Base-by-base conservation (phyloP, 2,797 vertebrate genomes). In the Argyrosomus regius region DNA sequence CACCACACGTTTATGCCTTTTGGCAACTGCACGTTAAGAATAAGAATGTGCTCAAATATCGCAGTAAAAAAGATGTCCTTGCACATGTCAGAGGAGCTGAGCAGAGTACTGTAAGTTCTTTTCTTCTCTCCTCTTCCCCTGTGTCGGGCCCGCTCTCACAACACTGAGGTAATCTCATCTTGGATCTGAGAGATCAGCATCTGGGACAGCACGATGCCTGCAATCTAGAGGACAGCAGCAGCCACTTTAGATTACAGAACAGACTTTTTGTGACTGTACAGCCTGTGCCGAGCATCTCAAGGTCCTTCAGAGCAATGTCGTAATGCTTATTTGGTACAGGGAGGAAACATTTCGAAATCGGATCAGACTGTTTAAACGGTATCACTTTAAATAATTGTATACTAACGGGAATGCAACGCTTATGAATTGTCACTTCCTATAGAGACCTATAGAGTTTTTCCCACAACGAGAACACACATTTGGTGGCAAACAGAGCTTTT, bases 111-210 rank as follows among this genome's bases (percentile, higher is more conserved):
- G 49, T 6, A 43, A 48, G 24, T 81, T 68, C 74, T 62, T 52
- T 72, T 78, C 79, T 69, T 75, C 48, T 39, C 13, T 60, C 64
- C 57, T 85, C 56, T 77, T 46, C 75, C 80, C 57, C 62, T 12
- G 62, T 75, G 82, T 81, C 59, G 39, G 17, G 17, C 48, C 70
- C 14, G 0, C 60, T 76, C 81, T 93, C 92, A 96, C 82, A 93
- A 73, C 78, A 92, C 75, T 0, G 92, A 95, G 63, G 84, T 87
- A 80, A 96, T 96, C 91, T 96, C 95, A 64, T 93, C 94, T 85
- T 93, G 93, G 89, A 96, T 95, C 93, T 95, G 95, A 78, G 95
- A 93, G 87, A 96, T 94, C 74, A 96, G 94, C 84, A 96, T 94
- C 87, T 95, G 95, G 88, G 96, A 96, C 84, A 96, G 91, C 86